Base-by-base conservation (phyloP, 1,140 invertebrate genomes). In the Brachionus calyciflorus region DNA sequence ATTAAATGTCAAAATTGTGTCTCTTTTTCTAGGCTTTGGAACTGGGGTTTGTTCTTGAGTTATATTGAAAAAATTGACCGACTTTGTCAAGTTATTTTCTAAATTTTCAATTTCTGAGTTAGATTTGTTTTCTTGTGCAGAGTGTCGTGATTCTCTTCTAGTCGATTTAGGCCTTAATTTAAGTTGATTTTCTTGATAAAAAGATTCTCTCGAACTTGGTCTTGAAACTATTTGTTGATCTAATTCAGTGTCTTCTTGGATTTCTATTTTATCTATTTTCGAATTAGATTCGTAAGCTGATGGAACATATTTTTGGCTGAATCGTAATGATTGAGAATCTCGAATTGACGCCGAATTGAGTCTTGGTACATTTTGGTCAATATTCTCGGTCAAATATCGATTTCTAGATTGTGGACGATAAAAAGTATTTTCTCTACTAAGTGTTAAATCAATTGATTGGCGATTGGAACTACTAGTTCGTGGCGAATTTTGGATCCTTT, bases 401-500 rank as follows among this genome's bases (percentile, higher is more conserved):
- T 19, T 21, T 51, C 69, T 49, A 19, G 69, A 73, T 17, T 30
- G 26, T 28, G 69, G 69, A 12, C 69, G n/a, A 24, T 33, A 26
- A 44, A 21, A 24, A 7, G n/a, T 21, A 6, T 19, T 10, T 24
- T 73, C 44, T 40, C 28, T 33, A 26, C 4, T 55, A 24, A 73
- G 21, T 0, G 21, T 51, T 37, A 73, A 73, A 41, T 73, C 69
- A 4, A 73, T 73, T 73, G 69, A 51, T 49, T 46, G 37, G 24
- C 46, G 21, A 14, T 14, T 9, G 0, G 40, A 9, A 44, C 60
- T 41, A 24, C 21, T 24, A 14, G 17, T 44, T 65, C 60, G 17
- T 24, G 60, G 60, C 28, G 60, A 24, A 14, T 44, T 41, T 41
- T 26, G 24, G 24, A 65, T 44, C 26, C 44, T 37, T 44, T 65